Evolutionary conservation across 2,113 vertebrate species (phyloP).

Genomic region (Scolopax mira): DNA sequence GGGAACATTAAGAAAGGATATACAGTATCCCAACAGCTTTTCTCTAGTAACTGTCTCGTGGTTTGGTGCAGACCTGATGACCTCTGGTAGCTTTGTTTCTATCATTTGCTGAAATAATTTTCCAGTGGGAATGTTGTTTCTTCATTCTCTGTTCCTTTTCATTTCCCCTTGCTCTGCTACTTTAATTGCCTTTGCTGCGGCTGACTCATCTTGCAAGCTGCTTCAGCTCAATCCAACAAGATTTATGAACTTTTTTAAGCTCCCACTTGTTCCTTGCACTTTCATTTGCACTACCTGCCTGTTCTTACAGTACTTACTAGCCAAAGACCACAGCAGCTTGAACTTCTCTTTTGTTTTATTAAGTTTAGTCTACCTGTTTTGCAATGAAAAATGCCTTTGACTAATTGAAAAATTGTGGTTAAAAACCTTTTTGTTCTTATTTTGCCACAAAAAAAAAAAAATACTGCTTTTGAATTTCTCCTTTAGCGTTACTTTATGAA

Average conservation of each 20-base stretch:
- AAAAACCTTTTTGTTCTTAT: not conserved
- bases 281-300: not conserved
- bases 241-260: not conserved
- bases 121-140: not conserved
- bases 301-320: not conserved
- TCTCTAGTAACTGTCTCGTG: not conserved
- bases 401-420: not conserved
- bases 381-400: not conserved
- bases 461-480: not conserved
- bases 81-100: constrained; percentile 4
- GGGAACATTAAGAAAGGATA: not conserved
- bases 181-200: not conserved
- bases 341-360: not conserved
- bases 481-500: not conserved
- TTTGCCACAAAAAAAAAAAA: not conserved
- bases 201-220: constrained; percentile 9
- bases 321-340: not conserved
- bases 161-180: not conserved
- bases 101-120: not conserved
- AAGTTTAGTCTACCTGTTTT: not conserved
- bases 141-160: not conserved
- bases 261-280: not conserved
- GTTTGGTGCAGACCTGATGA: not conserved
- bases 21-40: not conserved
- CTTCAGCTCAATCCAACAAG: not conserved